These are phyloP conservation scores for Iphiclides podalirius DNA, from an alignment of 2,888 invertebrate species.

Conservation along the genomic window DNA sequence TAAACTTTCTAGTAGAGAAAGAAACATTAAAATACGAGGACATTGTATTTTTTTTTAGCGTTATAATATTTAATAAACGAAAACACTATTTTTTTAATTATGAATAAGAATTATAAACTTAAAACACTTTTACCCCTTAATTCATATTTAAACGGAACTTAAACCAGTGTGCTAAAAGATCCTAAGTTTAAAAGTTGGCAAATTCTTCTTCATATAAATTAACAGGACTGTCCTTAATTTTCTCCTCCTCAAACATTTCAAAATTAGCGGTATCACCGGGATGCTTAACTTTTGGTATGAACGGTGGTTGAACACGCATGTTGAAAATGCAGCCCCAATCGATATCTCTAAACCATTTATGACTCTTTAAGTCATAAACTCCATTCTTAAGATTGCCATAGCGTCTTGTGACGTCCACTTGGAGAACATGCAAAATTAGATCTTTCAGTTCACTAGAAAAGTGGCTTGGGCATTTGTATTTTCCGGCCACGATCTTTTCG, in stretches of 20 bases:
- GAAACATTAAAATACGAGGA: too few species aligned
- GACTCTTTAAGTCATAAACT: constrained; percentile 92
- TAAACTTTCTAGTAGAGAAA: too few species aligned
- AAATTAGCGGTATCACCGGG: constrained; percentile 87
- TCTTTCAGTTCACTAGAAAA: constrained; percentile 91
- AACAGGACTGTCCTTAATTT: constrained; percentile 69
- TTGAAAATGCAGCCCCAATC: constrained; percentile 93
- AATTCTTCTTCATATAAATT: constrained; percentile 84
- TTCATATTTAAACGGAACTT: constrained; percentile 29
- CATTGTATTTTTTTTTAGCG: too few species aligned
- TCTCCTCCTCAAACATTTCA: constrained; percentile 80
- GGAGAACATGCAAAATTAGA: constrained; percentile 88
- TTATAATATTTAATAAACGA: too few species aligned
- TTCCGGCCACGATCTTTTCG: constrained; percentile 95
- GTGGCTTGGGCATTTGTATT: constrained; percentile 90
- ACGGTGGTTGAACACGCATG: constrained; percentile 84
- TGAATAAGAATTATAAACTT: too few species aligned
- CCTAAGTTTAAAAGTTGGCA: constrained; percentile 79
- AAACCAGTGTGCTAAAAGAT: constrained; percentile 27
- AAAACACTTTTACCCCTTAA: constrained; percentile 26
- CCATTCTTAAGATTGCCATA: constrained; percentile 95
- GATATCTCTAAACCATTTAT: constrained; percentile 93
- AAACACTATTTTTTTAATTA: too few species aligned
- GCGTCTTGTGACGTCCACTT: constrained; percentile 78
- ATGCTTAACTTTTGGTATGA: constrained; percentile 79